Base-by-base conservation (phyloP, 1,140 invertebrate genomes). In the Dinoponera quadriceps region DNA sequence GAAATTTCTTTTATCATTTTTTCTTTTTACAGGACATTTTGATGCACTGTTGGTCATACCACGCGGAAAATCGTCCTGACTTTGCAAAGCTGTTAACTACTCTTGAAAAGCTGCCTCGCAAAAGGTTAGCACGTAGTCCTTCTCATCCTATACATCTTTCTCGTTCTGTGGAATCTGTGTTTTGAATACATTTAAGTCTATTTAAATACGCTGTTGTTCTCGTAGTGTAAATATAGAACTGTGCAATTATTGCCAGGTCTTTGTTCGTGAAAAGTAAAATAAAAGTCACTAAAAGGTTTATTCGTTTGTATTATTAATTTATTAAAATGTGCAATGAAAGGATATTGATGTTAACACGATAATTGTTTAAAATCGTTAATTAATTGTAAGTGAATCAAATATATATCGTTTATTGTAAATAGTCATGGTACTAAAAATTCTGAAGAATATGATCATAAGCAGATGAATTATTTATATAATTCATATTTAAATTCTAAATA, bases 141-240 rank as follows among this genome's bases (percentile, higher is more conserved):
- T 99, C 99, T 80, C 99, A 99, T 96, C 99, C 99, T 22, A 97
- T 98, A 88, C 98, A 99, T 93, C 95, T 99, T 86, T 98, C 98
- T 38, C 96, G 98, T 87, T 98, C 98, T 51, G 98, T 98, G 27
- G 98, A 98, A 95, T 98, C 98, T 66, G 97, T 98, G 88, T 98
- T 98, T 95, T 98, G 95, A 96, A 93, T 90, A 90, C 83, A 92
- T 89, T 86, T 88, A 87, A 89, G 85, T 90, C 84, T 92, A 93
- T 91, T 92, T 92, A 92, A 92, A 86, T 91, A 90, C 83, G 85
- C 89, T 88, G 86, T 90, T 91, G 89, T 92, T 93, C 88, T 92
- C 88, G 91, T 93, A 92, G 91, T 93, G 91, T 93, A 93, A 90
- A 92, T 93, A 93, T 91, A 93, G 87, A 84, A 85, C 83, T 91